These are phyloP conservation scores for Arge pagana DNA, from an alignment of 2,888 invertebrate genomes.

Conservation along the genomic window DNA sequence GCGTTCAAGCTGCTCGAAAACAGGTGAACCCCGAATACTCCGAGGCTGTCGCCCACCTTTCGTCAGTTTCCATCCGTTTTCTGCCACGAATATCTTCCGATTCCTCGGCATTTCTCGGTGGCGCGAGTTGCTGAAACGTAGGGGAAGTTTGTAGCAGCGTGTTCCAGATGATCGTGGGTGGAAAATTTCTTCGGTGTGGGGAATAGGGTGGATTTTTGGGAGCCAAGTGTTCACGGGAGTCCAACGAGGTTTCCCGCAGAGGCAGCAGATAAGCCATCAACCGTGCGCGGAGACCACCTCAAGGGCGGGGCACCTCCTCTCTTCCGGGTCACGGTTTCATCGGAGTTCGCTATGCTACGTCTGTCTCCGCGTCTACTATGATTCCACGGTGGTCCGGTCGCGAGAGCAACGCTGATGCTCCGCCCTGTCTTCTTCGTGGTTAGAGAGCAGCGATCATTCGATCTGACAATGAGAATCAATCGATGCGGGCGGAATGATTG, in stretches of 20 bases:
- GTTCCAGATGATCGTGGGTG: no score
- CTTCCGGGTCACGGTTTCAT: constrained; percentile 39
- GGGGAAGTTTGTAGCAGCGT: no score
- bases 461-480: no score
- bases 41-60: no score
- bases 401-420: constrained; percentile 30
- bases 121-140: no score
- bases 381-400: constrained; percentile 28
- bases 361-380: background rate
- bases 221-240: constrained; percentile 36
- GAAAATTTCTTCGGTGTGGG: no score
- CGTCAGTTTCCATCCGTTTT: no score
- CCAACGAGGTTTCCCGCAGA: constrained; percentile 40
- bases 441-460: no score
- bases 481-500: no score
- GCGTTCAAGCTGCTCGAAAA: background rate
- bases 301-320: constrained; percentile 32
- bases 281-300: constrained; percentile 34
- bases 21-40: constrained; percentile 12
- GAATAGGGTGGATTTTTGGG: no score
- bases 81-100: no score
- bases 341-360: background rate
- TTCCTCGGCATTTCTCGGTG: no score
- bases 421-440: constrained; percentile 28
- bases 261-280: constrained; percentile 34